Base-by-base conservation (phyloP, 2,888 invertebrate genomes). In the Chalcosyrphus nemorum region DNA sequence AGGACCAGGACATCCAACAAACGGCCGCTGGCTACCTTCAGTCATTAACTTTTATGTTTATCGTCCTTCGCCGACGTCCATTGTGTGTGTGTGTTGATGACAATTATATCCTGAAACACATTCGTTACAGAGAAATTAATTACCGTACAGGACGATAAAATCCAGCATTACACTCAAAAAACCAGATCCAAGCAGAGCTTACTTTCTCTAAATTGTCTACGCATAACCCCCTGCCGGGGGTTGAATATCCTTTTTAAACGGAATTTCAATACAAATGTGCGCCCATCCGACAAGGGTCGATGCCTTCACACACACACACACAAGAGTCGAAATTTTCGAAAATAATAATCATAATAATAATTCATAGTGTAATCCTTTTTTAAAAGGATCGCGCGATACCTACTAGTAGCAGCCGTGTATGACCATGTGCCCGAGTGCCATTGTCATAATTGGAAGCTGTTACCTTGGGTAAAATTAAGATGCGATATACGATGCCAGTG, bases 371-470 rank as follows among this genome's bases (percentile, higher is more conserved):
- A 84, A 84, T 84, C 84, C 75, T 70, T 74, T 78, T 80, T 75
- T 38, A n/a, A 45, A 84, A 74, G 15, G 47, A 72, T 65, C 21
- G 38, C 68, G 66, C 63, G 45, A 29, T 13, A 45, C 68, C 9
- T 27, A n/a, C n/a, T n/a, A n/a, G n/a, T n/a, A 4, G 35, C 3
- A 35, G 38, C 54, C 29, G 43, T 56, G n/a, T 38, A 41, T 61
- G 54, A 52, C 65, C 65, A 43, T 61, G 76, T 57, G 41, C 61
- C 38, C 61, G 38, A 59, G 52, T 74, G 57, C 56, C 63, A 65
- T 71, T 52, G 63, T 84, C 78, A 80, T 84, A 84, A 84, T 80
- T 80, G 84, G 84, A 84, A 84, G 84, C 84, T 84, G 84, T 84
- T 84, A 75, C 84, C 80, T 80, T 78, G 70, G 74, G 74, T 74